Evolutionary conservation across 1,140 invertebrate genomes (phyloP), one percentile per base, ranked within the genome.

Genomic region (Drosophila bipectinata): DNA sequence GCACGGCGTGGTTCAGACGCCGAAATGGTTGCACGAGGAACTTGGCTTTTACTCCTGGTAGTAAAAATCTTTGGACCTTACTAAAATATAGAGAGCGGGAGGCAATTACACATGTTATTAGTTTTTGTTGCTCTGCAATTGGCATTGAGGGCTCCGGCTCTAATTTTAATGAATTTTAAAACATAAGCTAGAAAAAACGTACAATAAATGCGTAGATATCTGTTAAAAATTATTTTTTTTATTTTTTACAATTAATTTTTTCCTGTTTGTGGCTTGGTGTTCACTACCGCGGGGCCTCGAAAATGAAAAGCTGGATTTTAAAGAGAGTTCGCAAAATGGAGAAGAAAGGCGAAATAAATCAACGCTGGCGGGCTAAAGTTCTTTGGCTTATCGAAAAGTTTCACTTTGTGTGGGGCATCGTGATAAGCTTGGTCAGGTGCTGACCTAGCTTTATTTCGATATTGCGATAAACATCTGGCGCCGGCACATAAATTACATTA

Each of bases 151-250:
- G 58, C 18, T 3, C 44, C 7, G 26, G 21, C 45, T 61, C 64
- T 64, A 87, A 85, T 83, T 78, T 87, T 85, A 58, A 77, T 78
- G 81, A 78, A 82, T 78, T 75, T 75, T 52, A 72, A 87, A 72
- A 87, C 82, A 88, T 78, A 78, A 82, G 68, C 82, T 68, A 61
- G 59, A 63, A 69, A 47, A 68, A 26, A 62, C 28, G 18, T 18
- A 1, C 18, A 18, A 18, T 1, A 1, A 1, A 18, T 18, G 54
- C 57, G 21, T 21, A 21, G 21, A 21, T 28, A 7, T 28, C 5
- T 1, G 26, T 6, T 6, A 28, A 28, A 0, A 1, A 28, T 28
- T 6, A 28, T 28, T 28, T 28, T 28, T 28, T 6, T 7, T 7
- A 7, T 28, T 6, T 28, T 28, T 28, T 28, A 6, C 54, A 69